A percentile compares a stretch with the other conserved stretches of the same genome.
phyloP scores from a whole-genome alignment of 2,797 vertebrate genomes.

The Parauchenoglanis ngamensis region DNA sequence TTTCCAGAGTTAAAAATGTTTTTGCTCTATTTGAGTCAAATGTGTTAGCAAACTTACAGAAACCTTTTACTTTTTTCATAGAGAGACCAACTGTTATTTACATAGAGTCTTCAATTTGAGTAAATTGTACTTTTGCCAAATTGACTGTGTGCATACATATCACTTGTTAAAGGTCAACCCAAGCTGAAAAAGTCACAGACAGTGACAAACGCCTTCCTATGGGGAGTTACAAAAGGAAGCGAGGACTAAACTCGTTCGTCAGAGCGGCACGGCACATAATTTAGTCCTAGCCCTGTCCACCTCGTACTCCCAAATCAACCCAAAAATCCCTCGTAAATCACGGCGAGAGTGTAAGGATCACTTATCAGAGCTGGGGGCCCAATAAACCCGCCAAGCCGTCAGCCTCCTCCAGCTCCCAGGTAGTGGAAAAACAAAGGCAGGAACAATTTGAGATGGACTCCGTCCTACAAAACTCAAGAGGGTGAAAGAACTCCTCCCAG shows the following conservation, averaged over 20 bases:
- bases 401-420: conserved; percentile 65
- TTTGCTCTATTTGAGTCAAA: too few species aligned
- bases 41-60: too few species aligned
- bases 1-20: too few species aligned
- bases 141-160: not conserved
- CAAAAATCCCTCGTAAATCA: conserved; percentile 65
- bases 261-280: conserved; percentile 20
- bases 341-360: conserved; percentile 64
- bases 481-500: conserved; percentile 30
- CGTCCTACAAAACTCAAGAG: conserved; percentile 17
- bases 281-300: conserved; percentile 18
- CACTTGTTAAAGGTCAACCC: not conserved
- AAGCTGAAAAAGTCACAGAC: not conserved
- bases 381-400: conserved; percentile 67
- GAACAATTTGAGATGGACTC: conserved; percentile 69
- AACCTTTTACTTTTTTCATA: too few species aligned
- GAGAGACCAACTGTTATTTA: too few species aligned
- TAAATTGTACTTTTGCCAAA: too few species aligned
- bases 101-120: too few species aligned
- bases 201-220: not conserved
- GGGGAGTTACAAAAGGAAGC: conserved; percentile 22
- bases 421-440: conserved; percentile 59
- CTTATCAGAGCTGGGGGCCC: conserved; percentile 72
- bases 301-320: conserved; percentile 54
- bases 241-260: not conserved